Evolutionary conservation across 2,888 invertebrate genomes (phyloP), one percentile per base, ranked within the genome.

Genomic region (Pristionchus mayeri): DNA sequence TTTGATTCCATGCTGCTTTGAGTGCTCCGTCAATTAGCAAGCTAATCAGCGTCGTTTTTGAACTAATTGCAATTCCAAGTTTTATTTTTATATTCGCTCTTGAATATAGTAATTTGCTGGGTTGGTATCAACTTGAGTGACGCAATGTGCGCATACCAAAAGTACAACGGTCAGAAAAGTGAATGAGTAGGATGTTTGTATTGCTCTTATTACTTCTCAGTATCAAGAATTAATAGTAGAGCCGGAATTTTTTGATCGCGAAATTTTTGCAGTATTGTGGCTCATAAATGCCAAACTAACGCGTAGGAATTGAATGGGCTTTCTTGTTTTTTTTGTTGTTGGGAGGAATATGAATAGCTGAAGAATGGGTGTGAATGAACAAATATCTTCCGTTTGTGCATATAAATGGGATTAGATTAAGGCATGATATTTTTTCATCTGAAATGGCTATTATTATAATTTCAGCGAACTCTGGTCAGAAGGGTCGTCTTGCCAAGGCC

Each of bases 401-500:
- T 27, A 63, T 13, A 18, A 18, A 63, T 1, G 34, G 16, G 2
- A 3, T 34, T 13, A 63, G 63, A n/a, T 30, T 30, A 16, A 63
- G 16, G 18, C 27, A 63, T 18, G 34, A 63, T 30, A 13, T 24
- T 24, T 21, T 54, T 54, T 21, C 21, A 54, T 21, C 9, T 21
- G n/a, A 44, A 54, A 54, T 54, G 7, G n/a, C 34, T 21, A 37
- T 67, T 37, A 18, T 67, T 40, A n/a, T n/a, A n/a, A n/a, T 79
- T 79, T 21, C 34, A 79, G 79, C 79, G 11, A 44, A 34, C 37
- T 54, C 79, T 54, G 54, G 54, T 48, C 44, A 76, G 76, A 52
- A 79, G 79, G 54, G 37, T 52, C 79, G 79, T 37, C 34, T 54
- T 21, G 40, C 79, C 7, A 79, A 79, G 2, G 87, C 89, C 40